Evolutionary conservation across 2,797 vertebrate genomes (phyloP).

Genomic region (Rhinoraja longicauda): DNA sequence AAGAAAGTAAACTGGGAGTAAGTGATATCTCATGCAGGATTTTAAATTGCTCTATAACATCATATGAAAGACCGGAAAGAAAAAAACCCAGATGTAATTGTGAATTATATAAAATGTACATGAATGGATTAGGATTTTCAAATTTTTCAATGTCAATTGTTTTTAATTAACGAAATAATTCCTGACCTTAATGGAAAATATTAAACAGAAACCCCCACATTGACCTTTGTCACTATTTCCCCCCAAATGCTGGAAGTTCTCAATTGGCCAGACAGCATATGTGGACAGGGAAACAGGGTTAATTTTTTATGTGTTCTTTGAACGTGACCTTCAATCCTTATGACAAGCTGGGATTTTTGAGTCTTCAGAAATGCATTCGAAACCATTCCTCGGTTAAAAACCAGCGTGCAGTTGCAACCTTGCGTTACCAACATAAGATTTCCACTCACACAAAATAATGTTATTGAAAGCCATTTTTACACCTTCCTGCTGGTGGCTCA

Average conservation of each 20-base stretch:
- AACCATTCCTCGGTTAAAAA: neutral
- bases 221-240: neutral
- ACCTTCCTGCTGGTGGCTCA: neutral
- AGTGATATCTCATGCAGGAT: neutral
- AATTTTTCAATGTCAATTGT: too few relatives aligned
- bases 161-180: neutral
- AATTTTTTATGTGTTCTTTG: neutral
- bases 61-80: neutral
- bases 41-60: neutral
- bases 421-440: neutral
- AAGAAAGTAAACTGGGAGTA: neutral
- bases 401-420: neutral
- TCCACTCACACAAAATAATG: conserved; percentile 15
- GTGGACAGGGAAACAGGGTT: neutral
- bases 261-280: too few relatives aligned
- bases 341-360: neutral
- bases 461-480: conserved; percentile 4
- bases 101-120: neutral
- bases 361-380: neutral
- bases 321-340: neutral
- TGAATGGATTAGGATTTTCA: neutral
- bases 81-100: neutral
- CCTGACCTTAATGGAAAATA: neutral
- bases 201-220: neutral
- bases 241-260: too few relatives aligned